Evolutionary conservation across 2,888 invertebrate species (phyloP).

Genomic region (Ceramica pisi): DNA sequence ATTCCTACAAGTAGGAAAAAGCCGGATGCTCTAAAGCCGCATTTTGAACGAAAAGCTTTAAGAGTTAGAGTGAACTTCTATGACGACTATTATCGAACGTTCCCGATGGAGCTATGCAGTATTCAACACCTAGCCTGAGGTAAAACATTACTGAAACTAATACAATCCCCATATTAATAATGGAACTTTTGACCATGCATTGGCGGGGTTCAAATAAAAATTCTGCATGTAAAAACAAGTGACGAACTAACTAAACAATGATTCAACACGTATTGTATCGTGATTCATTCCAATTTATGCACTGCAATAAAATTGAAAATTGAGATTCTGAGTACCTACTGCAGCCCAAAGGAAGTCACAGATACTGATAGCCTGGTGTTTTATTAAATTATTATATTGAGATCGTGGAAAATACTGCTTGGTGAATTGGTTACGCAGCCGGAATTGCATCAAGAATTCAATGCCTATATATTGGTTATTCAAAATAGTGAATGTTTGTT

Average conservation of each 20-base stretch:
- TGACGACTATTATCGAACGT: conserved; percentile 24
- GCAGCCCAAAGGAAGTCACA: conserved; percentile 34
- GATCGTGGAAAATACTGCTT: background rate
- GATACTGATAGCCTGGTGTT: conserved; percentile 28
- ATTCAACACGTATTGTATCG: conserved; percentile 11
- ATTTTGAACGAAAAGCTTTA: conserved; percentile 43
- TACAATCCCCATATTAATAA: background rate
- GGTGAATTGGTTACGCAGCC: background rate
- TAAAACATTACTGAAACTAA: background rate
- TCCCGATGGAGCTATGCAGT: background rate
- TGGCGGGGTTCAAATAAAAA: conserved; percentile 9
- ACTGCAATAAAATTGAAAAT: conserved; percentile 49
- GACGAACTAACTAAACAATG: conserved; percentile 34
- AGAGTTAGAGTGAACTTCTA: conserved; percentile 49
- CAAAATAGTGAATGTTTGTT: background rate
- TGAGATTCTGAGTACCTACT: conserved; percentile 39
- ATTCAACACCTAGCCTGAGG: background rate
- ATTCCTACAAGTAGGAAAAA: conserved; percentile 71
- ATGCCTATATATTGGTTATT: background rate
- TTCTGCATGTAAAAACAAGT: conserved; percentile 21
- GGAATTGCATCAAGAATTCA: background rate
- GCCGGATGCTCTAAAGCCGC: conserved; percentile 57
- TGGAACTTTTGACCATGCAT: background rate
- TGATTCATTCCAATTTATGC: conserved; percentile 51
- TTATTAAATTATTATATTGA: conserved; percentile 37